Evolutionary conservation across 2,113 vertebrate genomes (phyloP).

Genomic region (Gadus chalcogrammus): DNA sequence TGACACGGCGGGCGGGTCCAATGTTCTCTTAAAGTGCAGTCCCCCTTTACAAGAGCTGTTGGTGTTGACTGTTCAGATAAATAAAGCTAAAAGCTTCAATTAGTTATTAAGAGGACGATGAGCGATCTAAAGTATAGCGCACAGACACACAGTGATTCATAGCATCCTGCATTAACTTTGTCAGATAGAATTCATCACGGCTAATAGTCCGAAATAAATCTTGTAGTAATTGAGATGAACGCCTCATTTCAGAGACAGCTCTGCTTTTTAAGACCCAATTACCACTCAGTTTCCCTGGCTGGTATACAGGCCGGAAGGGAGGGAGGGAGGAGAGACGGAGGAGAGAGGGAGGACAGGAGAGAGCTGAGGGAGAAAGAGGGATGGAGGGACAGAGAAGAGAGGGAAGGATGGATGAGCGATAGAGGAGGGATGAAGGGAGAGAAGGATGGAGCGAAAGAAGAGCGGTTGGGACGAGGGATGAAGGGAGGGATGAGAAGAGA

Average conservation of each 20-base stretch:
- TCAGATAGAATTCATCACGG: constrained; percentile 75
- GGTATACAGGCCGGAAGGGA: constrained; percentile 25
- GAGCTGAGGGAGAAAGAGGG: constrained; percentile 1
- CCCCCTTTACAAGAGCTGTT: constrained; percentile 7
- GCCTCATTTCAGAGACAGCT: constrained; percentile 76
- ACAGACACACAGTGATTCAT: constrained; percentile 63
- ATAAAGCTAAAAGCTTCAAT: constrained; percentile 63
- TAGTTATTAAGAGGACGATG: constrained; percentile 32
- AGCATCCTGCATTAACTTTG: constrained; percentile 71
- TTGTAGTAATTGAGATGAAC: constrained; percentile 76
- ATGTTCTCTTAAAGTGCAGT: neutral
- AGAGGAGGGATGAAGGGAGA: constrained; percentile 1
- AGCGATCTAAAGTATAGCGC: too few species aligned
- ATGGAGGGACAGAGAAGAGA: constrained; percentile 10
- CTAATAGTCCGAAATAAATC: constrained; percentile 78
- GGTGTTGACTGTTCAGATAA: constrained; percentile 46
- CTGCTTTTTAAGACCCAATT: constrained; percentile 79
- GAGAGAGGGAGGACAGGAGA: neutral
- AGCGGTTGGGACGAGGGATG: constrained; percentile 10
- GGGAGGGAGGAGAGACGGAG: constrained; percentile 36
- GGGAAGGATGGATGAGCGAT: constrained; percentile 15
- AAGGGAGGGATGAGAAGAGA: constrained; percentile 24
- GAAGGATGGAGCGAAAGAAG: constrained; percentile 23
- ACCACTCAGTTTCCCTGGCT: constrained; percentile 61
- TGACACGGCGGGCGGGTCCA: neutral